A percentile compares a stretch with the other conserved stretches of the same genome.
Evolutionary conservation across 1,140 invertebrate species (phyloP).

Genomic region (Neodiprion lecontei): DNA sequence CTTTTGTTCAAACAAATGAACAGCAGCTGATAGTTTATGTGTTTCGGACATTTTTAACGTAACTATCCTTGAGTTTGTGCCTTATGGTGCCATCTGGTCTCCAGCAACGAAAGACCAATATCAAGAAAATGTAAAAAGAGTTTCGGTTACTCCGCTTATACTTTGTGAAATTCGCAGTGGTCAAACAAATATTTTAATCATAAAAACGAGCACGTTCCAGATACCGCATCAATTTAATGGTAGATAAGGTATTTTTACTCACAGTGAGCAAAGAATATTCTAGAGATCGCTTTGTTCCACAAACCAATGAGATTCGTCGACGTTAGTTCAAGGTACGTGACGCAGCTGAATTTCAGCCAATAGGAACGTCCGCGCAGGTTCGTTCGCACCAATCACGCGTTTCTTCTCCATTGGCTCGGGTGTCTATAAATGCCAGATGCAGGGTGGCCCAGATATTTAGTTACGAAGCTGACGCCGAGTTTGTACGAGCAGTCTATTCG

Average conservation of each 20-base stretch:
- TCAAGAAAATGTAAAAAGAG: background rate
- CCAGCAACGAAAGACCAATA: background rate
- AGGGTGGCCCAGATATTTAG: background rate
- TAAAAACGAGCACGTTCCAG: background rate
- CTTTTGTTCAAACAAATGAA: slow-evolving; percentile 9
- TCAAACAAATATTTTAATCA: background rate
- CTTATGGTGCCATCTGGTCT: slow-evolving; percentile 6
- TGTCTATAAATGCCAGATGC: background rate
- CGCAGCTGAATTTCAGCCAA: slow-evolving; percentile 23
- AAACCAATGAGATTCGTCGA: slow-evolving; percentile 24
- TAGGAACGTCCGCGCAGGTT: background rate
- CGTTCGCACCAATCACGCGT: slow-evolving; percentile 6
- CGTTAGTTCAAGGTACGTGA: slow-evolving; percentile 17
- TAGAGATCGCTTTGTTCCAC: slow-evolving; percentile 24
- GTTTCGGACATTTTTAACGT: background rate
- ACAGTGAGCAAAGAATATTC: background rate
- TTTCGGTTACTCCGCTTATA: background rate
- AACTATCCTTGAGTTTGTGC: background rate
- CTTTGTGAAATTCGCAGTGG: slow-evolving; percentile 7
- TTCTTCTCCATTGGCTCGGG: background rate
- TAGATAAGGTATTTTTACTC: background rate
- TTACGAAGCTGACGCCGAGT: slow-evolving; percentile 33
- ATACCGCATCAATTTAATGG: background rate
- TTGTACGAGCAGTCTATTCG: background rate
- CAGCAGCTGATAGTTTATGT: background rate